Evolutionary conservation across 2,113 vertebrate species (phyloP).

Genomic region (Choloepus hoffmanni): DNA sequence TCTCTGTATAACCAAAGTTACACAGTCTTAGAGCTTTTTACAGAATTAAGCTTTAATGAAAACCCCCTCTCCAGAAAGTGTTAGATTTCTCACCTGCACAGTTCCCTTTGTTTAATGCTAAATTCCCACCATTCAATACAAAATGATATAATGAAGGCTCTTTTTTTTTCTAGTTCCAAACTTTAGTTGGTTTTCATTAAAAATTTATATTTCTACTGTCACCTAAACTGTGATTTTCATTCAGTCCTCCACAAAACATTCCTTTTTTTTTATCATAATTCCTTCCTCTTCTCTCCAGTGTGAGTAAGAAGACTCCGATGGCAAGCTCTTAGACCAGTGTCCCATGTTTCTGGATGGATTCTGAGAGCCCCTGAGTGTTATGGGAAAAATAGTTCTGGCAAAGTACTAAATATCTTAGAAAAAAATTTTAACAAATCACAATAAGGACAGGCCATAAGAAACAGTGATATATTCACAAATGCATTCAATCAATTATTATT

Average conservation of each 20-base stretch:
- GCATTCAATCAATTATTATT: background rate
- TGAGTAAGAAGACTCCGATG: background rate
- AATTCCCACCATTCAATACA: constrained; percentile 64
- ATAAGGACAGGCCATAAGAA: background rate
- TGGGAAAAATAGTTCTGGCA: background rate
- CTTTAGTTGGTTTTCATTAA: background rate
- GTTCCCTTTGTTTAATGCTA: constrained; percentile 43
- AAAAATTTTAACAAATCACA: background rate
- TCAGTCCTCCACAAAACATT: background rate
- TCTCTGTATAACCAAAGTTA: background rate
- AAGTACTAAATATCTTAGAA: background rate
- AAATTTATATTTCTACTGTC: background rate
- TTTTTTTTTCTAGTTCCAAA: background rate
- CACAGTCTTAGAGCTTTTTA: constrained; percentile 24
- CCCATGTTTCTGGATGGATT: background rate
- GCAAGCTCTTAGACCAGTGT: background rate
- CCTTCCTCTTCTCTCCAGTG: background rate
- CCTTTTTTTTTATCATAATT: background rate
- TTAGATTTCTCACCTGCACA: constrained; percentile 33
- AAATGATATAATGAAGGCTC: background rate
- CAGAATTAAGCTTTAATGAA: constrained; percentile 7
- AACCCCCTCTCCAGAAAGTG: background rate
- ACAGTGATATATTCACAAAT: background rate
- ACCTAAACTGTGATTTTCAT: background rate
- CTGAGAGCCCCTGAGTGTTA: background rate